phyloP scores from a whole-genome alignment of 2,888 invertebrate genomes.

The Epinotia bilunana region DNA sequence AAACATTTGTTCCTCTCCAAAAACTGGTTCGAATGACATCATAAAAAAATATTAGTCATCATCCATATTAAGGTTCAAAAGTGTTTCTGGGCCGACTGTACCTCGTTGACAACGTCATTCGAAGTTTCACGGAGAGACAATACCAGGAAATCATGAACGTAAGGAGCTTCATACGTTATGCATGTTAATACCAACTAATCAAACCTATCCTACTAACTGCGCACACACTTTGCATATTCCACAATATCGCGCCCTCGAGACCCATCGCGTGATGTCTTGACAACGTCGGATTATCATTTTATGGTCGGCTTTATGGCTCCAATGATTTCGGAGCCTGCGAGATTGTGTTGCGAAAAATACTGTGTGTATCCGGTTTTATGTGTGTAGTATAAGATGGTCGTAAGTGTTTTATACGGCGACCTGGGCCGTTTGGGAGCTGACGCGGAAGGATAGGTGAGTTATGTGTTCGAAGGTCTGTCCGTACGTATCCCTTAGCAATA shows the following conservation, averaged over 20 bases:
- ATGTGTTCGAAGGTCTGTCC: background rate
- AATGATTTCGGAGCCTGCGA: constrained; percentile 23
- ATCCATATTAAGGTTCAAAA: too few relatives aligned
- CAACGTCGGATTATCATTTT: constrained; percentile 30
- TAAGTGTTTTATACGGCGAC: background rate
- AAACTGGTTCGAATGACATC: too few relatives aligned
- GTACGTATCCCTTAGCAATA: background rate
- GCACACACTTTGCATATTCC: constrained; percentile 22
- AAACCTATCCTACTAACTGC: constrained; percentile 26
- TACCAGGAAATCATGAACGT: background rate
- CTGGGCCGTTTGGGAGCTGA: background rate
- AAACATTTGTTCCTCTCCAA: too few relatives aligned
- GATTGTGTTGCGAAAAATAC: constrained; percentile 24
- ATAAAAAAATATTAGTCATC: too few relatives aligned
- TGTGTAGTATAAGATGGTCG: background rate
- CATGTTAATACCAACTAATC: constrained; percentile 12
- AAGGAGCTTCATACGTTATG: background rate
- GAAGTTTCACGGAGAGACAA: background rate
- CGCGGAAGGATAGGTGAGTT: background rate
- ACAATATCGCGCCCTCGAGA: constrained; percentile 10
- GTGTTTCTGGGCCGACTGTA: too few relatives aligned
- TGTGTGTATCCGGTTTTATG: constrained; percentile 1
- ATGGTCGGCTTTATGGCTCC: constrained; percentile 17
- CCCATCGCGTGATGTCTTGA: constrained; percentile 13
- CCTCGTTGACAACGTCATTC: too few relatives aligned